phyloP scores from a whole-genome alignment of 2,888 invertebrate species.

The Odontomyia ornata region DNA sequence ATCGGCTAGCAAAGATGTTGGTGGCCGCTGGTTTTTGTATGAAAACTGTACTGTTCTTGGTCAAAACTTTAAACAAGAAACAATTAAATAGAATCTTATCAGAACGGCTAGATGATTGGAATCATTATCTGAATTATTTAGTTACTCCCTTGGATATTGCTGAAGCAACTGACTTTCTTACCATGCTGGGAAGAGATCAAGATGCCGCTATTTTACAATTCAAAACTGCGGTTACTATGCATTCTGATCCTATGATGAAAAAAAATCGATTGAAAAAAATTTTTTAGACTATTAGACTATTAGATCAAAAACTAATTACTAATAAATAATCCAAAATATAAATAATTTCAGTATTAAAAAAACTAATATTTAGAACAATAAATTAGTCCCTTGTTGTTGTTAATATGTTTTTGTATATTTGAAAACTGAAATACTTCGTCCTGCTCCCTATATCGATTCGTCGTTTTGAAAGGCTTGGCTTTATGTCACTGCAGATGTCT shows the following conservation, averaged over 20 bases:
- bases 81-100: slow-evolving; percentile 76
- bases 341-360: no score
- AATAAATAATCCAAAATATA: no score
- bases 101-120: slow-evolving; percentile 75
- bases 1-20: no score
- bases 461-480: no score
- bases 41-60: slow-evolving; percentile 78
- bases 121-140: slow-evolving; percentile 80
- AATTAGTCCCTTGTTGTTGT: no score
- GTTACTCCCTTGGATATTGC: slow-evolving; percentile 72
- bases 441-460: no score
- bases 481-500: no score
- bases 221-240: slow-evolving; percentile 57
- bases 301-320: no score
- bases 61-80: slow-evolving; percentile 75
- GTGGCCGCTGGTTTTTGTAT: no score
- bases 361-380: no score
- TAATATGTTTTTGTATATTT: no score
- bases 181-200: slow-evolving; percentile 73
- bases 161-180: slow-evolving; percentile 75
- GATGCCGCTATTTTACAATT: slow-evolving; percentile 70
- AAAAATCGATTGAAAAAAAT: slow-evolving; percentile 65
- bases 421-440: no score
- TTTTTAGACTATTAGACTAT: slow-evolving; percentile 66
- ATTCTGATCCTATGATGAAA: slow-evolving; percentile 60